A percentile compares a stretch with the other conserved stretches of the same genome.
Conservation (phyloP, 2,113 vertebrate genomes). For the Danionella cerebrum region DNA sequence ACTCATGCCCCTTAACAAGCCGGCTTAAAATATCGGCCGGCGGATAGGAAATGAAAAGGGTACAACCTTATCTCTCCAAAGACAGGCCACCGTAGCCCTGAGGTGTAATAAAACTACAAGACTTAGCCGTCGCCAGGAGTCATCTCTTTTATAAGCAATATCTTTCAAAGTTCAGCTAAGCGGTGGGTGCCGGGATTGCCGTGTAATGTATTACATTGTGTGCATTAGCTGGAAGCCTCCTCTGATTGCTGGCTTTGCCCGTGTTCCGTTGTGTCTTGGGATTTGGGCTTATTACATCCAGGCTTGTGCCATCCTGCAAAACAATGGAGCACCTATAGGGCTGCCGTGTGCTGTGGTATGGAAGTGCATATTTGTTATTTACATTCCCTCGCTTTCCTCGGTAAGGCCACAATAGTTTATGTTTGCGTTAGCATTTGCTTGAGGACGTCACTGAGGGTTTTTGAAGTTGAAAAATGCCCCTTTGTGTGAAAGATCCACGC, state of each 20-base stretch:
- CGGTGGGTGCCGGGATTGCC: constrained; percentile 63
- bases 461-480: constrained; percentile 7
- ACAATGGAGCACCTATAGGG: constrained; percentile 6
- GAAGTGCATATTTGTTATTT: constrained; percentile 5
- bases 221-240: constrained; percentile 36
- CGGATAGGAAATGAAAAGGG: constrained; percentile 88
- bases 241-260: background rate
- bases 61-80: constrained; percentile 90
- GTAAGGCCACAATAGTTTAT: background rate
- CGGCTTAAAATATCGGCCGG: constrained; percentile 79
- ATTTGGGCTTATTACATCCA: constrained; percentile 31
- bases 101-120: constrained; percentile 90
- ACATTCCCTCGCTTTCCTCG: background rate
- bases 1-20: constrained; percentile 70
- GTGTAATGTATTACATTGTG: constrained; percentile 60
- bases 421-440: constrained; percentile 9
- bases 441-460: background rate
- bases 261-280: constrained; percentile 1
- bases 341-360: constrained; percentile 23
- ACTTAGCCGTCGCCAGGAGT: constrained; percentile 80
- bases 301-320: constrained; percentile 3
- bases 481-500: background rate
- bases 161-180: constrained; percentile 81
- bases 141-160: constrained; percentile 86
- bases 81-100: constrained; percentile 81